Conservation (phyloP, 2,797 vertebrate species). For the Crax fasciolata region DNA sequence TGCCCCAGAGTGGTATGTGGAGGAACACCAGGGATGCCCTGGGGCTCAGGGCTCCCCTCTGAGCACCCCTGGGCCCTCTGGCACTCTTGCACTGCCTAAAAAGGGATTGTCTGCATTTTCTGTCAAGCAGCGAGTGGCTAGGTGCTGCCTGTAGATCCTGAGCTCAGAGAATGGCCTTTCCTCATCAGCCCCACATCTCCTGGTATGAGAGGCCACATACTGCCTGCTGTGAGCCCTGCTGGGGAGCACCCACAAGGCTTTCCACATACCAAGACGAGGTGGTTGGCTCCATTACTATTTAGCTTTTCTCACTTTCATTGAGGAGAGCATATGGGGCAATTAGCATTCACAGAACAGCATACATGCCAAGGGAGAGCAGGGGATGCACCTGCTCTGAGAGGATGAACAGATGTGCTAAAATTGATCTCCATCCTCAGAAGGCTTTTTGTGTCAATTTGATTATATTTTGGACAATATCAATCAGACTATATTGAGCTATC, state of each 20-base stretch:
- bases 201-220: background rate
- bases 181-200: background rate
- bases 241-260: background rate
- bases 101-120: background rate
- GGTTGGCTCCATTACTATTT: background rate
- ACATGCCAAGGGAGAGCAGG: slow-evolving; percentile 8
- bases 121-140: too few species aligned
- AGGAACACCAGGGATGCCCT: rapidly evolving
- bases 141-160: background rate
- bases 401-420: slow-evolving; percentile 68
- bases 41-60: rapidly evolving
- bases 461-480: slow-evolving; percentile 66
- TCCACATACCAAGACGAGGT: rapidly evolving
- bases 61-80: rapidly evolving
- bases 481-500: slow-evolving; percentile 50
- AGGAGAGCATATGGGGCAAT: slow-evolving; percentile 23
- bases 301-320: background rate
- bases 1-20: background rate
- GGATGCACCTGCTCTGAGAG: background rate
- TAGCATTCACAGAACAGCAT: slow-evolving; percentile 3
- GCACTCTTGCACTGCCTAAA: rapidly evolving
- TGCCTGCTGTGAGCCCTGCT: rapidly evolving
- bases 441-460: slow-evolving; percentile 46
- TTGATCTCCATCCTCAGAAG: slow-evolving; percentile 46
- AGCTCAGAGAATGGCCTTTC: background rate